Evolutionary conservation across 2,888 invertebrate genomes (phyloP).

Genomic region (Dasysyrphus tricinctus): DNA sequence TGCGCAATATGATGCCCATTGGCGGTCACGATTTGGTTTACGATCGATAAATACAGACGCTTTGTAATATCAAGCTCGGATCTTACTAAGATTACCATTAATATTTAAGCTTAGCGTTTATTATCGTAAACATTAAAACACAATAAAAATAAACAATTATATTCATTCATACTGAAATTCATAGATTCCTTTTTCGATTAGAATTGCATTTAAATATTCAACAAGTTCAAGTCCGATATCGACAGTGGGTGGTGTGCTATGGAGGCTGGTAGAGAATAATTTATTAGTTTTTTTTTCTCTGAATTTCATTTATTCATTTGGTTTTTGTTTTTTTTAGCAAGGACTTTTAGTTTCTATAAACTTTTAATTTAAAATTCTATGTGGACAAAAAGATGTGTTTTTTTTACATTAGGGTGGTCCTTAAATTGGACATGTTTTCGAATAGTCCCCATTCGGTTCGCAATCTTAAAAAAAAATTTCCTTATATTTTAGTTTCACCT

Average conservation of each 20-base stretch:
- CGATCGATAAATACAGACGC: constrained; percentile 30
- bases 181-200: constrained; percentile 28
- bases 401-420: too few relatives aligned
- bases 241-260: not conserved
- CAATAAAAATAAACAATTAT: not conserved
- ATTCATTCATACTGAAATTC: constrained; percentile 11
- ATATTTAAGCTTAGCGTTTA: not conserved
- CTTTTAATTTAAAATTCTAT: too few relatives aligned
- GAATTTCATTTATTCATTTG: not conserved
- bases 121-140: not conserved
- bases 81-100: constrained; percentile 1
- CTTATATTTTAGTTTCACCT: too few relatives aligned
- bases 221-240: not conserved
- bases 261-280: not conserved
- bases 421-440: too few relatives aligned
- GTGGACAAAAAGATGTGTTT: too few relatives aligned
- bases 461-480: too few relatives aligned
- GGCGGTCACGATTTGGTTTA: constrained; percentile 61
- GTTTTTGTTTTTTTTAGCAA: not conserved
- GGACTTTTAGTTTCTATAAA: not conserved
- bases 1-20: constrained; percentile 57
- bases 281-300: not conserved
- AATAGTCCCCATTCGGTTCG: too few relatives aligned
- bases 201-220: constrained; percentile 15
- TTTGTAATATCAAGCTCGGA: not conserved